Evolutionary conservation across 2,113 vertebrate genomes (phyloP), one percentile per base, ranked within the genome.

Genomic region (Alces alces): DNA sequence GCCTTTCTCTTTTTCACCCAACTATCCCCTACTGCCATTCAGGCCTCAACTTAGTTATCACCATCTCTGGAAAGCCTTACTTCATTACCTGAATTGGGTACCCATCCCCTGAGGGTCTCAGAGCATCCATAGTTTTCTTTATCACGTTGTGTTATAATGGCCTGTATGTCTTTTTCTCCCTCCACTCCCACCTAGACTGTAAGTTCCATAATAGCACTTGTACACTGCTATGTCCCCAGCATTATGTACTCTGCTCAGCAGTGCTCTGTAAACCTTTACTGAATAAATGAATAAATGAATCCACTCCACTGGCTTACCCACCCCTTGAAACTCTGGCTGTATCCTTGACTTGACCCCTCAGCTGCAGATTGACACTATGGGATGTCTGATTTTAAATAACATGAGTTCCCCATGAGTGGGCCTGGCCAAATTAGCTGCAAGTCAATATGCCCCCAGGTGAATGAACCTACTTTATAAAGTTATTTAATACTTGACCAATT

Each of bases 391-490:
- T 89, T 96, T 82, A 66, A 79, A 47, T 86, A 85, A 64, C 6
- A 45, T 60, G 86, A 80, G 43, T 88, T 92, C 14, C 45, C 73
- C 52, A 15, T 30, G 86, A 66, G 43, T 73, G n/a, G n/a, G 78
- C 78, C 79, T 95, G 27, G 79, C 79, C 90, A 64, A 95, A 93
- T 95, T 95, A 93, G 60, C 54, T 82, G 27, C 78, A 89, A 93
- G 66, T 95, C 93, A 96, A 66, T 93, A 92, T 23, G 45, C 10
- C 54, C 66, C n/a, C 66, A 91, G 61, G 86, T 94, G 61, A 93
- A 79, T 16, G 12, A 92, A 58, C 27, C 36, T 94, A 61, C 47
- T 93, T 97, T 95, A 86, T 91, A 82, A 95, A 91, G 83, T 93
- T 92, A 96, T 87, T 96, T 91, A 92, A 78, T 84, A 90, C 36